Percentiles rank a stretch among this genome's conserved stretches.
phyloP scores from a whole-genome alignment of 2,888 invertebrate species.

The Phyto melanocephala region DNA sequence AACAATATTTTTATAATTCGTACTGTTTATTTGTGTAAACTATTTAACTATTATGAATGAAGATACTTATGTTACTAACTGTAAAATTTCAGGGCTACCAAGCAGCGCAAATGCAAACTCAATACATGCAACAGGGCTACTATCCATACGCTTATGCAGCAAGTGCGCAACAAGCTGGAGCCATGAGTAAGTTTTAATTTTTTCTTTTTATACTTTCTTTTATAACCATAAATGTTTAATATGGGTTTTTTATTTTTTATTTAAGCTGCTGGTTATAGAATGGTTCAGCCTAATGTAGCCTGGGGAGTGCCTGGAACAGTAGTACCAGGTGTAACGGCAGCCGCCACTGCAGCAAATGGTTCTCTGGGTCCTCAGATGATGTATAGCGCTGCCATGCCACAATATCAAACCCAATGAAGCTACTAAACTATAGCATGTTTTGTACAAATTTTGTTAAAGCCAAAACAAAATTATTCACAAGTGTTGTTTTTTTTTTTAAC shows the following conservation, averaged over 20 bases:
- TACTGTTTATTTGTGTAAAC: no score
- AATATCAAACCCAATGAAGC: constrained; percentile 91
- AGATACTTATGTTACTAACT: no score
- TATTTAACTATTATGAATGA: no score
- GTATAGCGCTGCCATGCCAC: constrained; percentile 86
- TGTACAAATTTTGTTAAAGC: constrained; percentile 59
- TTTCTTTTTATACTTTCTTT: no score
- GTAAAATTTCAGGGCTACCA: constrained; percentile 85
- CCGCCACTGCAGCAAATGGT: constrained; percentile 80
- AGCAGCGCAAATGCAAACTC: constrained; percentile 85
- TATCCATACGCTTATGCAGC: constrained; percentile 83
- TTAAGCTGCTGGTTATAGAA: constrained; percentile 80
- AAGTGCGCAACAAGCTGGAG: constrained; percentile 86
- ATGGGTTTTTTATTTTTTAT: background rate
- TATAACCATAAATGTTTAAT: no score
- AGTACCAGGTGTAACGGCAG: constrained; percentile 80
- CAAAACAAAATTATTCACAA: constrained; percentile 64
- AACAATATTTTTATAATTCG: no score
- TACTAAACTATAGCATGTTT: constrained; percentile 64
- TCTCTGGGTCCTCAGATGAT: constrained; percentile 83
- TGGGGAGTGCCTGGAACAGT: constrained; percentile 81
- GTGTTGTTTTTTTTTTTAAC: constrained; percentile 62
- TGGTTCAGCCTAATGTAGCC: constrained; percentile 82
- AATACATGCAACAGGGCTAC: constrained; percentile 89
- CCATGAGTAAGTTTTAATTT: constrained; percentile 75